A percentile compares a stretch with the other conserved stretches of the same genome.
Evolutionary conservation across 2,797 vertebrate genomes (phyloP).

Genomic region (Oophaga sylvatica): DNA sequence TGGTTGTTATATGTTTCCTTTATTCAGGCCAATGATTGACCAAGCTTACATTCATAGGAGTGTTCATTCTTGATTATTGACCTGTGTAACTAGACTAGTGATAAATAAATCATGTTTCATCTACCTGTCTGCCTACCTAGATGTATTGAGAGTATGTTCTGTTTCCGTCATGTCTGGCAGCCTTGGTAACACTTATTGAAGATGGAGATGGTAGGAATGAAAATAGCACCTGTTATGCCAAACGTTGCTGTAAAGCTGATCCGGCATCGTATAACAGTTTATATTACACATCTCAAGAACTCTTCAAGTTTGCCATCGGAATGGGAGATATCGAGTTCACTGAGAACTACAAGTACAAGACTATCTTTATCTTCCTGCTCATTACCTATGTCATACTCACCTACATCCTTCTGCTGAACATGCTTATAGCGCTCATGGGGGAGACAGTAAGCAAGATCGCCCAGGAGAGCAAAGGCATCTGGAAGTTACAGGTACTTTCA

Average conservation of each 20-base stretch:
- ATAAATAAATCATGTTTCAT: not conserved
- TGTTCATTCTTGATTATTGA: no score
- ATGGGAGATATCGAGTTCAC: constrained; percentile 97
- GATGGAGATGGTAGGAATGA: constrained; percentile 68
- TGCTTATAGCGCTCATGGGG: constrained; percentile 96
- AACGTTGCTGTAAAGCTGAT: constrained; percentile 52
- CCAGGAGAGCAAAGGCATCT: constrained; percentile 87
- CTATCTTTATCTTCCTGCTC: constrained; percentile 86
- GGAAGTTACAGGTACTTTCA: constrained; percentile 89
- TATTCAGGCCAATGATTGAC: no score
- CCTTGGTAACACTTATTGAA: constrained; percentile 88
- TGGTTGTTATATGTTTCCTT: no score
- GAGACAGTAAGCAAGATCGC: constrained; percentile 88
- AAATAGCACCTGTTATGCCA: constrained; percentile 25
- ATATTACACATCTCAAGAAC: constrained; percentile 86
- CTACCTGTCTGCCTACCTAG: not conserved
- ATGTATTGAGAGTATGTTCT: not conserved
- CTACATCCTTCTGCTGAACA: constrained; percentile 95
- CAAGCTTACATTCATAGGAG: no score
- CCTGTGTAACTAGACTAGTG: no score
- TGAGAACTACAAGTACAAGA: constrained; percentile 80
- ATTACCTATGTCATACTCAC: constrained; percentile 92
- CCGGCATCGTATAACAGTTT: constrained; percentile 78
- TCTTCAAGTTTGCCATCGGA: constrained; percentile 98
- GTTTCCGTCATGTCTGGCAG: constrained; percentile 67